phyloP scores from a whole-genome alignment of 2,797 vertebrate species.

The Pelobates cultripes region DNA sequence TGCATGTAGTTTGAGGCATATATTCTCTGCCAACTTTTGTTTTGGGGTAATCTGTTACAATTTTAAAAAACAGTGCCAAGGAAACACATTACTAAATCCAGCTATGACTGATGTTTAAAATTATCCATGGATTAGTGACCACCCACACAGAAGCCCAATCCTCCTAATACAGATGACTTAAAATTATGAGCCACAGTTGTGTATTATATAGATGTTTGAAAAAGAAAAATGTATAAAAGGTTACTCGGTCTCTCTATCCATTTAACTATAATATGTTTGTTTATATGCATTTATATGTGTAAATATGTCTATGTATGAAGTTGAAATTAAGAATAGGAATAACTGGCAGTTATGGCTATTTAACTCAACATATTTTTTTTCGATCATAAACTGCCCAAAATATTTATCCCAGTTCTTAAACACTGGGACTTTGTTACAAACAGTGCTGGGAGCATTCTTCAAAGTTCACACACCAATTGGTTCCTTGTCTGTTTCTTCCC shows the following conservation, averaged over 20 bases:
- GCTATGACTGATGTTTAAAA: not conserved
- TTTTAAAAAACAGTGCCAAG: not conserved
- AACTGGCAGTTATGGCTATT: not conserved
- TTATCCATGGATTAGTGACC: constrained; percentile 2
- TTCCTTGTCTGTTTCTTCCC: constrained; percentile 31
- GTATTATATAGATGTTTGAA: too few species aligned
- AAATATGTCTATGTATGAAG: too few species aligned
- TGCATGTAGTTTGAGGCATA: too few species aligned
- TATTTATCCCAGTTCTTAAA: not conserved
- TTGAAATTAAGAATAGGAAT: not conserved
- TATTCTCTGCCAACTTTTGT: not conserved
- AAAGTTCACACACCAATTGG: constrained; percentile 33
- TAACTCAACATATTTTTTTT: not conserved
- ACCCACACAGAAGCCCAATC: not conserved
- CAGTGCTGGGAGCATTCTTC: constrained; percentile 28
- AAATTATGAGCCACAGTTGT: too few species aligned
- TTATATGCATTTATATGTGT: too few species aligned
- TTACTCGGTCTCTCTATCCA: too few species aligned
- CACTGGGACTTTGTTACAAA: constrained; percentile 27
- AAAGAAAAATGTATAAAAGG: too few species aligned
- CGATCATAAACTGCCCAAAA: not conserved
- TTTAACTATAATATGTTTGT: too few species aligned
- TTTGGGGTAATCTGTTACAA: not conserved
- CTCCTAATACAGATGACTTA: too few species aligned
- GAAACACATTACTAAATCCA: not conserved